Evolutionary conservation across 2,797 vertebrate species (phyloP).

Genomic region (Schizopygopsis pylzovi): DNA sequence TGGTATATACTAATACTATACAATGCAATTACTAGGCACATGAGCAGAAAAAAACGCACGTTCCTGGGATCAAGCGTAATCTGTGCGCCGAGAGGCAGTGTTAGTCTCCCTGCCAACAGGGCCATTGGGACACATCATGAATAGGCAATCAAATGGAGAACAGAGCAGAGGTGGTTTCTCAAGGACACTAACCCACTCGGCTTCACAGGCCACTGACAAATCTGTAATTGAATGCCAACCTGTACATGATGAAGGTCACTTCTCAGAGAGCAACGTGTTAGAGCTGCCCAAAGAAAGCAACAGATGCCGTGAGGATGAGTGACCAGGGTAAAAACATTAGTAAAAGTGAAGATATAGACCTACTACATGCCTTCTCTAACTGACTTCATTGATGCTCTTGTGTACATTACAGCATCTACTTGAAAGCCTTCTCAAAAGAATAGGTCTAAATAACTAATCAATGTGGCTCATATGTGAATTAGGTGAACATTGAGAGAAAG

Average conservation of each 20-base stretch:
- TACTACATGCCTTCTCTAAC: no score
- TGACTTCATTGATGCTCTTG: not conserved
- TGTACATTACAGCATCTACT: not conserved
- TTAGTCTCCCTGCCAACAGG: conserved; percentile 27
- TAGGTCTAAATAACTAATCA: not conserved
- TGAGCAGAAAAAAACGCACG: not conserved
- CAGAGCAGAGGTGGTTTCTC: conserved; percentile 71
- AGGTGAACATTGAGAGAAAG: not conserved
- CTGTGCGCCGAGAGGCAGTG: conserved; percentile 1
- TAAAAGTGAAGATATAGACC: not conserved
- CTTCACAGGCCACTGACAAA: conserved; percentile 75
- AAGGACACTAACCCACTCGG: conserved; percentile 73
- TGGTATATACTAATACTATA: conserved; percentile 23
- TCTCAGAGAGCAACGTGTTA: conserved; percentile 58
- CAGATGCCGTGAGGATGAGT: conserved; percentile 9
- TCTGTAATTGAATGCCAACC: conserved; percentile 79
- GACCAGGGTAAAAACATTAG: conserved; percentile 16
- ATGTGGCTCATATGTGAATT: not conserved
- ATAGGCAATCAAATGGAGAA: conserved; percentile 74
- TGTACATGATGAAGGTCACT: conserved; percentile 77
- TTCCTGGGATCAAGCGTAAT: conserved; percentile 1
- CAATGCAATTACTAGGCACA: conserved; percentile 1
- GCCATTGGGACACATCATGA: conserved; percentile 58
- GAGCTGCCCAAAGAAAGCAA: conserved; percentile 10
- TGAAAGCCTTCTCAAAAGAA: not conserved